Base-by-base conservation (phyloP, 1,140 invertebrate genomes). In the Uloborus diversus region DNA sequence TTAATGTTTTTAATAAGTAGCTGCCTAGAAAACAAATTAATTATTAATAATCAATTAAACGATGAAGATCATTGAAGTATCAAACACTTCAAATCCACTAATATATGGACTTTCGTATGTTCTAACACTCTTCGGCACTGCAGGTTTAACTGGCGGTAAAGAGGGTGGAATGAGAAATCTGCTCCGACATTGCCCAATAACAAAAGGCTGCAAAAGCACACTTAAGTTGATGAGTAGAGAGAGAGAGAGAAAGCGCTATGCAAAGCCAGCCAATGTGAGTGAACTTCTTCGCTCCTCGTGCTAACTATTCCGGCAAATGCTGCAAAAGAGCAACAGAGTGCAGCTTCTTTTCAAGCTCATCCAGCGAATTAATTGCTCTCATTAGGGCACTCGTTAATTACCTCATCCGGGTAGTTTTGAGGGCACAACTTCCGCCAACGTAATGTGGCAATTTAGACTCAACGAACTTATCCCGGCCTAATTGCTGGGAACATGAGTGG, bases 301-400 rank as follows among this genome's bases (percentile, higher is more conserved):
- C 37, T 70, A 70, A 70, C 68, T 73, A 68, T 68, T 61, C 53
- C 25, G 13, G 37, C 65, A 47, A 47, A 28, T 59, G 33, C 69
- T 28, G 28, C 56, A 35, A 42, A 70, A 70, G 53, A 61, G 69
- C 57, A 73, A 61, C 69, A 73, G 35, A 33, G 30, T 69, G 51
- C 30, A 27, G 42, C 32, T 73, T 73, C 69, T 61, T 73, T 73
- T 73, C 56, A 61, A 61, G 61, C 56, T 23, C 69, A 73, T 61
- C 61, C 35, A 28, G 69, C 35, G 69, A 73, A 73, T 73, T 73
- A 73, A 73, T 73, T 73, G 69, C 69, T 47, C 69, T 73, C 69
- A 73, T 73, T 73, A 73, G 69, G 53, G 33, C 49, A 61, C 56
- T 61, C 56, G 69, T 73, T 73, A 73, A 73, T 73, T 73, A 73